Base-by-base conservation (phyloP, 2,113 vertebrate genomes). In the Sporophila hypoxantha region DNA sequence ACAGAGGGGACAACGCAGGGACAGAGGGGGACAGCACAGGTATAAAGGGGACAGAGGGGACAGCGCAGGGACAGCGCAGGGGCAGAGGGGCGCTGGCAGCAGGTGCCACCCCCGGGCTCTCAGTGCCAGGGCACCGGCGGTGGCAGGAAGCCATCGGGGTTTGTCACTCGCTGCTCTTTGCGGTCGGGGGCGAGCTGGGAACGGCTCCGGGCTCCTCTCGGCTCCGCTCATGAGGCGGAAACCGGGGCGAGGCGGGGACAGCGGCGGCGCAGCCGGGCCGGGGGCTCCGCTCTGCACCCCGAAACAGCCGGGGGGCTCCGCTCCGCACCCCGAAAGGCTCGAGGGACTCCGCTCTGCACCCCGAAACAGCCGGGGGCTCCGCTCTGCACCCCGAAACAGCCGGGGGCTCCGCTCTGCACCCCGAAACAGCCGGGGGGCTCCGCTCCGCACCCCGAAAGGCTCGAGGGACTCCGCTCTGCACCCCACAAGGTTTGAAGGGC, bases 211-310 rank as follows among this genome's bases (percentile, higher is more conserved):
- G 60, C 81, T 82, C 32, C 85, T 92, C 88, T 39, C 50, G 87
- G n/a, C 83, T 76, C 94, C 85, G 92, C 85, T 92, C 84, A 53
- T 71, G 89, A 87, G 91, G 89, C 94, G 95, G 95, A 95, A 96
- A 34, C 68, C 69, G 50, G 80, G 50, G 83, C 89, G 1, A 92
- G 89, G 93, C 62, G 17, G 79, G 6, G 27, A 47, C 26, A 9
- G 67, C 11, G n/a, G 26, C 32, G 3, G 41, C 62, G 14, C 44
- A 12, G 39, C 74, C 23, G 50, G 0, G 21, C 55, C 32, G 65
- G 46, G 41, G 32, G 34, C 19, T 52, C n/a, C 65, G 34, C 25
- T 47, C 12, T 1, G 12, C 14, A 3, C 20, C 61, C 39, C 34
- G 1, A 5, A 29, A 14, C 44, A 21, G 20, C 44, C 44, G 19